phyloP scores from a whole-genome alignment of 2,113 vertebrate species.

The Urocitellus parryii region DNA sequence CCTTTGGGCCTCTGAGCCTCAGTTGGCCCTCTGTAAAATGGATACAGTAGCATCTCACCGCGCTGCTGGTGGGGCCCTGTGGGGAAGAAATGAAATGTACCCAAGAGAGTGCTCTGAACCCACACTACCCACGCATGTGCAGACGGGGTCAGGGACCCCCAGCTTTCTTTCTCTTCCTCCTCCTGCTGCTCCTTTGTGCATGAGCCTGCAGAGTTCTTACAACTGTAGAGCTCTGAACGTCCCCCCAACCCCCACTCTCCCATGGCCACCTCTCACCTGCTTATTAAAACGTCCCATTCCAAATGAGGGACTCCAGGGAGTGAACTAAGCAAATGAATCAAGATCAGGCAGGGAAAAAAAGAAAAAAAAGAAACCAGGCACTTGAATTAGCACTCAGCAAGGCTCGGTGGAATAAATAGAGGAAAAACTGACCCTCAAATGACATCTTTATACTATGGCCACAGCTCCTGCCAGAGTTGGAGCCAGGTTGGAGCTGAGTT shows the following conservation, averaged over 20 bases:
- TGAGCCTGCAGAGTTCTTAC: neutral
- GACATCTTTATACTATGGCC: neutral
- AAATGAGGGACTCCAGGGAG: neutral
- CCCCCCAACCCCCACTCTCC: neutral
- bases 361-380: neutral
- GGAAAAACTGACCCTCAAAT: neutral
- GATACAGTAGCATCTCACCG: neutral
- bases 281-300: conserved; percentile 14
- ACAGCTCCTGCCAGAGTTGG: neutral
- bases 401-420: neutral
- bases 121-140: neutral
- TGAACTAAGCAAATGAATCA: conserved; percentile 6
- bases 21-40: conserved; percentile 6
- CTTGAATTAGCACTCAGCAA: neutral
- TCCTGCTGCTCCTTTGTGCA: neutral
- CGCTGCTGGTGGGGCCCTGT: neutral
- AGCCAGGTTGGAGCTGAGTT: neutral
- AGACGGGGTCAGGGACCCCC: too few relatives aligned
- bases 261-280: neutral
- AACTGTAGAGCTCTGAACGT: neutral
- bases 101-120: neutral
- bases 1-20: neutral
- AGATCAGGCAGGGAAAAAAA: neutral
- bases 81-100: neutral
- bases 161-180: neutral